Base-by-base conservation (phyloP, 2,113 vertebrate genomes). In the Phocoena sinus region DNA sequence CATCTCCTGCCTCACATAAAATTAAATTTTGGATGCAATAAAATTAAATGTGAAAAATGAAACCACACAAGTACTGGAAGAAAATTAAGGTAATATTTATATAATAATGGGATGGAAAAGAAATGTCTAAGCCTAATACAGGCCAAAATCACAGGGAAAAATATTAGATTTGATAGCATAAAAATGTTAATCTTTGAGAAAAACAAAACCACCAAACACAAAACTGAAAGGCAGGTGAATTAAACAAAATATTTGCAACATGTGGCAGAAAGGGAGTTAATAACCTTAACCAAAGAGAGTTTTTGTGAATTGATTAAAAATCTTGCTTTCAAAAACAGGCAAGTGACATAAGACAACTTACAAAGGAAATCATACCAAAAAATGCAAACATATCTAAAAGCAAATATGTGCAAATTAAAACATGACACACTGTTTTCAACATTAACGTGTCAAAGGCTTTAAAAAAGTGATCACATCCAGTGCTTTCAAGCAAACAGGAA, bases 61-160 rank as follows among this genome's bases (percentile, higher is more conserved):
- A 94, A 50, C 26, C 44, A 89, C 5, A 21, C 53, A 85, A 85
- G 26, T 53, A 44, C 1, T 26, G 77, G 68, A 91, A 53, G 60
- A 91, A 94, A 89, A 85, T 81, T 36, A 82, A 85, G n/a, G 31
- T 92, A 85, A 73, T 73, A 63, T 76, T 73, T 96, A 60, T 28
- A 14, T 38, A 86, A 79, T n/a, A 81, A 71, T 44, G 74, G 53
- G 60, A 36, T 71, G 47, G 38, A 53, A 89, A 89, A 90, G 3
- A 83, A 1, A 3, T 67, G 11, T 38, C 15, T 70, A 47, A 50
- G 76, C 56, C 47, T 41, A 36, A 67, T 56, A 96, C 65, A 73
- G 21, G 21, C 21, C 36, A 86, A 80, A 82, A 8, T 79, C 28
- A 84, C 38, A 74, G 41, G 23, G n/a, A 74, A 94, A 92, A 89